Conservation (phyloP, 2,888 invertebrate genomes). For the Stenchaetothrips biformis region DNA sequence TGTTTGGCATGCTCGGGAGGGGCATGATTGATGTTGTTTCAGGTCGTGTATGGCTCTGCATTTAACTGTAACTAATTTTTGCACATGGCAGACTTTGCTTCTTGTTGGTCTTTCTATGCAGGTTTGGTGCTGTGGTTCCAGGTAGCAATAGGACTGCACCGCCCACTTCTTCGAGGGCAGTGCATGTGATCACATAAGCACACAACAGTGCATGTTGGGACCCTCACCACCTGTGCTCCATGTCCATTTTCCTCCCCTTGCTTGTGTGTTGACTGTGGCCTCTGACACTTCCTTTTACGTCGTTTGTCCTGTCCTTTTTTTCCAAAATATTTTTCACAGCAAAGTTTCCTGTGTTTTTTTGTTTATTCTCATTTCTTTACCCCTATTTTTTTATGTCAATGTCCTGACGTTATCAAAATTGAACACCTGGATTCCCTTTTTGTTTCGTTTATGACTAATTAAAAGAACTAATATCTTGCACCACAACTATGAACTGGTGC, state of each 20-base stretch:
- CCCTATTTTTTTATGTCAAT: background rate
- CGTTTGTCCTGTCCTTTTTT: background rate
- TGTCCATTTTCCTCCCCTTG: background rate
- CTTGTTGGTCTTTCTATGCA: background rate
- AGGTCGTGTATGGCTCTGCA: slow-evolving; percentile 17
- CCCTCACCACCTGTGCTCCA: background rate
- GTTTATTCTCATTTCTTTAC: too few relatives aligned
- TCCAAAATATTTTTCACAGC: background rate
- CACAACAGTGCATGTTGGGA: slow-evolving; percentile 13
- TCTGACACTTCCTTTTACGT: background rate
- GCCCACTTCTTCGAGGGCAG: background rate
- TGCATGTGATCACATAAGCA: slow-evolving; percentile 8
- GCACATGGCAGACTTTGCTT: background rate
- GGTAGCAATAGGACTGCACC: background rate
- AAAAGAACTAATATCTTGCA: background rate
- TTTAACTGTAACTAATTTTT: slow-evolving; percentile 14
- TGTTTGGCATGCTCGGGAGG: slow-evolving; percentile 17
- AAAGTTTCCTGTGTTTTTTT: background rate
- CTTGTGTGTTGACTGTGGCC: background rate
- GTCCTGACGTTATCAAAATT: background rate
- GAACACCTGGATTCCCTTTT: background rate
- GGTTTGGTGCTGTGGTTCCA: slow-evolving; percentile 19
- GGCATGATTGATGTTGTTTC: slow-evolving; percentile 17
- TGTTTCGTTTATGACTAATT: background rate
- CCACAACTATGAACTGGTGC: background rate